Evolutionary conservation across 2,888 invertebrate species (phyloP).

Genomic region (Camponotus fellah): DNA sequence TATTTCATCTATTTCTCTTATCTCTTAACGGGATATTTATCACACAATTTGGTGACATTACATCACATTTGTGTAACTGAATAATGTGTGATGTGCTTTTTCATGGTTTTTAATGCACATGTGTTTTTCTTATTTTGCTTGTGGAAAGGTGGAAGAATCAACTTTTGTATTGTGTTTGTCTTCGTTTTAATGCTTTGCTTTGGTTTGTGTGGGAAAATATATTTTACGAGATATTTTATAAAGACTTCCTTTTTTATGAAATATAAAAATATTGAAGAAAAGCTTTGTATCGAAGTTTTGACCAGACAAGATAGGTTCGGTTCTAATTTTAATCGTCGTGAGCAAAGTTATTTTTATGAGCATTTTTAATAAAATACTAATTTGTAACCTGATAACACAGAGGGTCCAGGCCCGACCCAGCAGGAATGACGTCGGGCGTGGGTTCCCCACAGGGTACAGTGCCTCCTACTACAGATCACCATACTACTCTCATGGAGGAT

Average conservation of each 20-base stretch:
- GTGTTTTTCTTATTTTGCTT: conserved; percentile 58
- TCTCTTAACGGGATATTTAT: conserved; percentile 5
- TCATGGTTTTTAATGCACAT: conserved; percentile 43
- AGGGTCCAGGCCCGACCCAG: conserved; percentile 90
- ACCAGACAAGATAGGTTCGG: background rate
- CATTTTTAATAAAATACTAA: conserved; percentile 62
- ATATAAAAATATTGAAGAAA: background rate
- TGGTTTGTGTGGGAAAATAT: conserved; percentile 60
- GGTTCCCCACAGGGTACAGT: conserved; percentile 88
- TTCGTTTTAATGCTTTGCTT: conserved; percentile 42
- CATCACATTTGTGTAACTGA: conserved; percentile 38
- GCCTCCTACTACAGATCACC: conserved; percentile 90
- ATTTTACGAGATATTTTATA: conserved; percentile 33
- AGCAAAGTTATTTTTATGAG: background rate
- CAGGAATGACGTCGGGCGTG: conserved; percentile 91
- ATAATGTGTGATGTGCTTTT: conserved; percentile 34
- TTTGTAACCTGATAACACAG: conserved; percentile 85
- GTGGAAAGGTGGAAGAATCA: conserved; percentile 52
- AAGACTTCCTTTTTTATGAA: background rate
- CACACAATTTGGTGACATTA: background rate
- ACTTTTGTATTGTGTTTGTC: conserved; percentile 55
- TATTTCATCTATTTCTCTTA: conserved; percentile 20
- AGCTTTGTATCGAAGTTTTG: background rate
- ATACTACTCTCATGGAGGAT: conserved; percentile 96
- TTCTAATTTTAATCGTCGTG: background rate